Evolutionary conservation across 1,140 invertebrate genomes (phyloP).

Genomic region (Ladona fulva): DNA sequence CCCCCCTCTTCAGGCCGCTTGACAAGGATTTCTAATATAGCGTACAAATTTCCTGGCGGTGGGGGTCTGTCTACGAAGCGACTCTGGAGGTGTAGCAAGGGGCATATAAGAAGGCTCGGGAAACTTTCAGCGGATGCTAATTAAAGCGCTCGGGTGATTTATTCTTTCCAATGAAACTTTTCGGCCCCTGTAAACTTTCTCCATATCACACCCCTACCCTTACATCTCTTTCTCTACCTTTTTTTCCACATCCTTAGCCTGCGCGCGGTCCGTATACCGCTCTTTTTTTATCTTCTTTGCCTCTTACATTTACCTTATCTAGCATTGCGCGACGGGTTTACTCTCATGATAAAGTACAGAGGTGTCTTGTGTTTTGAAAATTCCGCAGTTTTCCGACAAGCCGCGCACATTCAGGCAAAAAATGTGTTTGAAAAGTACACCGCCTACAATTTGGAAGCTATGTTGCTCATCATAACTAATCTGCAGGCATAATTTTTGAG

Average conservation of each 20-base stretch:
- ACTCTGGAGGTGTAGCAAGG: background rate
- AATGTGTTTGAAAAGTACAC: too few species aligned
- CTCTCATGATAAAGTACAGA: too few species aligned
- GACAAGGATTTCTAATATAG: slow-evolving; percentile 7
- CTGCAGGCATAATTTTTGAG: too few species aligned
- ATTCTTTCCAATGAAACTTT: slow-evolving; percentile 4
- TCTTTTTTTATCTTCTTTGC: background rate
- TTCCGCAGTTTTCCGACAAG: too few species aligned
- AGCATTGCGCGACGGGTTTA: too few species aligned
- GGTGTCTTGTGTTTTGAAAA: too few species aligned
- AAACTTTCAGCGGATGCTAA: background rate
- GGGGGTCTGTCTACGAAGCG: background rate
- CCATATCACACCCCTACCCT: background rate
- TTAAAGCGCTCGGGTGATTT: background rate
- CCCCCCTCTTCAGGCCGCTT: background rate
- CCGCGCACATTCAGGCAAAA: too few species aligned
- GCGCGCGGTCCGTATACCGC: background rate
- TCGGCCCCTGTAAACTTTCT: background rate
- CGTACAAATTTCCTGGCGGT: background rate
- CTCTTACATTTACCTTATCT: background rate
- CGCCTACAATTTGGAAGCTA: too few species aligned
- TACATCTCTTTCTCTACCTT: background rate
- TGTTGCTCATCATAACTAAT: too few species aligned
- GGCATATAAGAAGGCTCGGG: background rate
- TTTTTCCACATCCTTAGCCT: background rate